phyloP scores from a whole-genome alignment of 1,140 invertebrate species.

The Capitella teleta region DNA sequence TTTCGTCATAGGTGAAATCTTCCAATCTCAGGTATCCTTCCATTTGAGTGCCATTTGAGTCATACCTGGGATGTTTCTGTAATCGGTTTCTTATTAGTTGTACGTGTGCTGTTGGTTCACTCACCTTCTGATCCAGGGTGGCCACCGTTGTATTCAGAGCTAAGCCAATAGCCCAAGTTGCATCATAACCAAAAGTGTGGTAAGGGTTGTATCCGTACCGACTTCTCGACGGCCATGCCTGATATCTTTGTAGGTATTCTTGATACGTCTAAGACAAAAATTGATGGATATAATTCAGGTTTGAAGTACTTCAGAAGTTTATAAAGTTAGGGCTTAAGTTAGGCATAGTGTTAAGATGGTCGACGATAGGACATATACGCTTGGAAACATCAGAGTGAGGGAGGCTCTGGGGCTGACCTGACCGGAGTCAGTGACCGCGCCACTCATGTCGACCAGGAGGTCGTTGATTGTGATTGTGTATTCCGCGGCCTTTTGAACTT shows the following conservation, averaged over 20 bases:
- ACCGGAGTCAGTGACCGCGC: conserved; percentile 4
- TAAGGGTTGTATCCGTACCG: conserved; percentile 6
- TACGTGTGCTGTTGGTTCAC: too few species aligned
- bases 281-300: too few species aligned
- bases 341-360: too few species aligned
- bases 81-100: too few species aligned
- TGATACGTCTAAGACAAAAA: conserved; percentile 8
- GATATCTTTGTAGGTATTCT: conserved; percentile 4
- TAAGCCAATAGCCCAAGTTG: background rate
- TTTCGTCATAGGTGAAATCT: too few species aligned
- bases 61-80: too few species aligned
- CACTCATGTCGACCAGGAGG: conserved; percentile 10
- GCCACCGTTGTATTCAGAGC: conserved; percentile 5
- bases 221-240: background rate
- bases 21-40: too few species aligned
- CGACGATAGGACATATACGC: too few species aligned
- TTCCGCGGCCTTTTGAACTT: background rate
- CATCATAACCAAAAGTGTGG: background rate
- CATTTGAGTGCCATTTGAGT: too few species aligned
- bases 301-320: too few species aligned
- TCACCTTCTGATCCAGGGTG: conserved; percentile 10
- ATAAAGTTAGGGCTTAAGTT: too few species aligned
- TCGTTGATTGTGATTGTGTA: conserved; percentile 2
- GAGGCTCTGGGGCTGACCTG: background rate
- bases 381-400: too few species aligned